Evolutionary conservation across 2,113 vertebrate genomes (phyloP).

Genomic region (Engraulis encrasicolus): DNA sequence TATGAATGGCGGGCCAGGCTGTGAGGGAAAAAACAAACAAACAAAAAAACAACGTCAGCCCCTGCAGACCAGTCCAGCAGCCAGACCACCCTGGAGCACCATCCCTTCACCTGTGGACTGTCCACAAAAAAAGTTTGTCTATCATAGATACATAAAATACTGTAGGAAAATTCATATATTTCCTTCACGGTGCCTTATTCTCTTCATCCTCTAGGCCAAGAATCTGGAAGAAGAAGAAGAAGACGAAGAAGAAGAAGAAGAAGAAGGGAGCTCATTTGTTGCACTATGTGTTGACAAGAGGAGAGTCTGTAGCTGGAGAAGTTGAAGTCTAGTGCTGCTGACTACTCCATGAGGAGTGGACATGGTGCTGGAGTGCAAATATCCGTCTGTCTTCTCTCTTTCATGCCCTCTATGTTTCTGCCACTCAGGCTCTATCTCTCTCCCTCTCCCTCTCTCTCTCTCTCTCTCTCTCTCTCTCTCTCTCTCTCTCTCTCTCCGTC

Average conservation of each 20-base stretch:
- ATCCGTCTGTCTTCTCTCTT: background rate
- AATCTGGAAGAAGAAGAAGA: too few relatives aligned
- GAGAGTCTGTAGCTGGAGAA: too few relatives aligned
- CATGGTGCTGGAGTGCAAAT: background rate
- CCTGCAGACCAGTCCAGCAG: too few relatives aligned
- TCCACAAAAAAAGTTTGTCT: background rate
- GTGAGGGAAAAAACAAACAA: too few relatives aligned
- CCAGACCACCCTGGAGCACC: too few relatives aligned
- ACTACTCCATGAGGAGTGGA: background rate
- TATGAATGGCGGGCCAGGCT: too few relatives aligned
- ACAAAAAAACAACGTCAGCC: too few relatives aligned
- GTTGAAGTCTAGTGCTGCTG: background rate
- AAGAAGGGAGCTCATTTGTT: slow-evolving; percentile 6
- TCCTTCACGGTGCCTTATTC: background rate
- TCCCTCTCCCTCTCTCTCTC: slow-evolving; percentile 12
- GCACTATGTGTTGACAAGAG: slow-evolving; percentile 9
- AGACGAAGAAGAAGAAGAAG: too few relatives aligned
- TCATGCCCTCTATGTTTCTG: background rate
- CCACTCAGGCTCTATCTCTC: slow-evolving; percentile 17
- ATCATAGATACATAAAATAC: background rate
- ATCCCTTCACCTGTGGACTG: background rate
- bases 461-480: slow-evolving; percentile 18
- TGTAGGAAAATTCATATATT: background rate
- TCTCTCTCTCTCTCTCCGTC: background rate
- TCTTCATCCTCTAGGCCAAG: too few relatives aligned